Conservation (phyloP, 2,797 vertebrate genomes). For the Lithobates pipiens region DNA sequence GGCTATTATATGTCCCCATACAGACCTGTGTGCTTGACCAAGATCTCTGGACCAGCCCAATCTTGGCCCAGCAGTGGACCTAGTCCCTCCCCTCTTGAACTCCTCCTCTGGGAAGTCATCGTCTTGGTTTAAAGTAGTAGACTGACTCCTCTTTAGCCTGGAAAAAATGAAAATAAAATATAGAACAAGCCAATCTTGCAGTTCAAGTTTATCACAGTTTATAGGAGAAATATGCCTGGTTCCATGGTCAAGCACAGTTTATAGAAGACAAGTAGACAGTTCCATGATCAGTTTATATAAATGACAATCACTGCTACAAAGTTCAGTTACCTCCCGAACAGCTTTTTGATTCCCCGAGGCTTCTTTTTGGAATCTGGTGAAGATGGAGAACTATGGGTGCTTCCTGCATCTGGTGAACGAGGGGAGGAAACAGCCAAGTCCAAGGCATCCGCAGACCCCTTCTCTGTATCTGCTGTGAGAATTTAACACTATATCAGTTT, state of each 20-base stretch:
- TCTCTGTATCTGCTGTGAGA: constrained; percentile 85
- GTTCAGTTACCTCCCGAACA: constrained; percentile 91
- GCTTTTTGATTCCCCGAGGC: constrained; percentile 91
- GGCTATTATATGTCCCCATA: neutral
- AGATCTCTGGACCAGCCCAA: constrained; percentile 97
- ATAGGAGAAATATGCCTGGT: too few relatives aligned
- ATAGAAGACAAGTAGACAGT: too few relatives aligned
- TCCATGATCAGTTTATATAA: too few relatives aligned
- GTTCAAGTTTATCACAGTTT: too few relatives aligned
- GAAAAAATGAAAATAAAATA: neutral
- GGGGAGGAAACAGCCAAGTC: constrained; percentile 88
- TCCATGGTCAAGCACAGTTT: too few relatives aligned
- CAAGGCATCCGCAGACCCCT: constrained; percentile 86
- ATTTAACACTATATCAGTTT: neutral
- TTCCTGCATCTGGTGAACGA: constrained; percentile 78
- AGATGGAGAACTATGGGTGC: constrained; percentile 82
- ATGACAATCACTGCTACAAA: too few relatives aligned
- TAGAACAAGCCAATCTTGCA: too few relatives aligned
- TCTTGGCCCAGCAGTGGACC: constrained; percentile 92
- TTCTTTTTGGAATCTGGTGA: constrained; percentile 92
- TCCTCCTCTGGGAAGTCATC: constrained; percentile 89
- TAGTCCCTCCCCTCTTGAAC: constrained; percentile 94
- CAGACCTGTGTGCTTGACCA: constrained; percentile 84
- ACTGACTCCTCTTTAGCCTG: constrained; percentile 94
- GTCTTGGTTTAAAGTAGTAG: constrained; percentile 93